Evolutionary conservation across 2,113 vertebrate species (phyloP).

Genomic region (Poecilia latipinna): DNA sequence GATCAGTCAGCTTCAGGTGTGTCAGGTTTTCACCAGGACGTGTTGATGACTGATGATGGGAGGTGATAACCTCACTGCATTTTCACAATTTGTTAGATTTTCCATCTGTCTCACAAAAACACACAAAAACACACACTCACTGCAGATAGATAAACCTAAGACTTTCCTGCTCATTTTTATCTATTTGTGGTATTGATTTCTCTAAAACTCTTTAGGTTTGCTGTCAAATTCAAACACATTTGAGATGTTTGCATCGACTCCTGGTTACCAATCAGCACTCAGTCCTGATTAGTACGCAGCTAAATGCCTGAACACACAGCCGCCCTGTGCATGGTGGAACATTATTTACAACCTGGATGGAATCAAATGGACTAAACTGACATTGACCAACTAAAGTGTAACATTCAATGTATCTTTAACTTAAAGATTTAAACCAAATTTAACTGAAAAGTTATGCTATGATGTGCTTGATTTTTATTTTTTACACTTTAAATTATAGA

Average conservation of each 20-base stretch:
- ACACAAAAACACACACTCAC: too few relatives aligned
- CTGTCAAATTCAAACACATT: conserved; percentile 1
- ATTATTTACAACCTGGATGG: too few relatives aligned
- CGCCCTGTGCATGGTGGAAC: too few relatives aligned
- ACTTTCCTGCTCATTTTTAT: neutral
- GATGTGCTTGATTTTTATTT: too few relatives aligned
- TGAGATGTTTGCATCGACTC: neutral
- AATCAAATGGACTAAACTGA: too few relatives aligned
- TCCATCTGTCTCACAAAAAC: neutral
- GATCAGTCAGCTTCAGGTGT: neutral
- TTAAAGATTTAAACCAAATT: too few relatives aligned
- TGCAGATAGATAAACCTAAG: neutral
- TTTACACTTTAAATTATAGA: too few relatives aligned
- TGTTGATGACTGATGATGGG: neutral
- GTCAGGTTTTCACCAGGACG: neutral
- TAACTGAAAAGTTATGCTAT: too few relatives aligned
- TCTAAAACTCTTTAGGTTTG: neutral
- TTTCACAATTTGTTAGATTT: neutral
- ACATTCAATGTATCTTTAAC: too few relatives aligned
- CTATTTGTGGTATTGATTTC: neutral
- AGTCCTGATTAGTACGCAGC: neutral
- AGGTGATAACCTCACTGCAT: neutral
- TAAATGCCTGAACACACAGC: too few relatives aligned
- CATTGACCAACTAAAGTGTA: too few relatives aligned
- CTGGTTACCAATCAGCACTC: conserved; percentile 14